Evolutionary conservation across 30 jellyfish, hydroid and myxozoan species (phyloP).

Genomic region (Catostylus mosaicus): DNA sequence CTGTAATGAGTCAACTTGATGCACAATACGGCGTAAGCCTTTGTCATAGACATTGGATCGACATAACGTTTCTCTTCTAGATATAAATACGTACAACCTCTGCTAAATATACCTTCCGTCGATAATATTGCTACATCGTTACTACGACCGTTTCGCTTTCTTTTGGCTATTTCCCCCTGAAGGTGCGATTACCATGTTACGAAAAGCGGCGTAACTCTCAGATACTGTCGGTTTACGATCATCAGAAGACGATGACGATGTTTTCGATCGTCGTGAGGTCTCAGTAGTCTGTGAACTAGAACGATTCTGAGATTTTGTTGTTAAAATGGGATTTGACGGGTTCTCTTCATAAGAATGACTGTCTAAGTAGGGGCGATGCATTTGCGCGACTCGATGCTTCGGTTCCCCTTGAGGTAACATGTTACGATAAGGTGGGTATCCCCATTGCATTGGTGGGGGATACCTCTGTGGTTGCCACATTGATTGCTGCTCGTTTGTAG

Average conservation of each 20-base stretch:
- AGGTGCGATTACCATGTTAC: constrained; percentile 62
- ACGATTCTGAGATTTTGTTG: neutral
- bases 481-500: constrained; percentile 5
- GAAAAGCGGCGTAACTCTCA: constrained; percentile 76
- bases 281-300: neutral
- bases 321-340: neutral
- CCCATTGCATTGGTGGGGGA: constrained; percentile 24
- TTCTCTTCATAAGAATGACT: neutral
- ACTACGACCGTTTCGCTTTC: constrained; percentile 24
- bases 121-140: too few relatives aligned
- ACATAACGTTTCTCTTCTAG: too few relatives aligned
- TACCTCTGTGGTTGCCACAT: constrained; percentile 56
- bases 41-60: too few relatives aligned
- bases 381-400: constrained; percentile 10
- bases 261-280: constrained; percentile 12
- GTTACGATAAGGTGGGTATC: constrained; percentile 23
- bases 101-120: too few relatives aligned
- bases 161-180: constrained; percentile 5
- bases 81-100: too few relatives aligned
- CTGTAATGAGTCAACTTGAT: too few relatives aligned
- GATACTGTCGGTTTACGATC: constrained; percentile 38
- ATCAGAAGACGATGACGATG: constrained; percentile 7
- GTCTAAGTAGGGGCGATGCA: constrained; percentile 35
- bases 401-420: constrained; percentile 21
- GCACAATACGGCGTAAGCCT: too few relatives aligned